phyloP scores from a whole-genome alignment of 1,140 invertebrate genomes.

The Mizuhopecten yessoensis region DNA sequence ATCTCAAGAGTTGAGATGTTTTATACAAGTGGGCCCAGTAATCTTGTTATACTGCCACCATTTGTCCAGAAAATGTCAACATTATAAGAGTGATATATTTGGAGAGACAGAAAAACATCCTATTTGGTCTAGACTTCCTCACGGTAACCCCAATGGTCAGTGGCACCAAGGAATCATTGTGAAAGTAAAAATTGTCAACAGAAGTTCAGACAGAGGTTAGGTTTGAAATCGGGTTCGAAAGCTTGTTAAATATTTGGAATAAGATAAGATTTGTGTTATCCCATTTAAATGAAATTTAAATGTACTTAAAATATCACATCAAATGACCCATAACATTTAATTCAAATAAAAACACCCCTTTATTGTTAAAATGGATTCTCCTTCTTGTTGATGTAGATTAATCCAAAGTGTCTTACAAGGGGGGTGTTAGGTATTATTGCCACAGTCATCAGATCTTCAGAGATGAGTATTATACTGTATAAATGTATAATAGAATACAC shows the following conservation, averaged over 20 bases:
- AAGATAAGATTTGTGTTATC: background rate
- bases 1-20: too few species aligned
- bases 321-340: background rate
- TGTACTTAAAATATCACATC: background rate
- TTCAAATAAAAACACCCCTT: background rate
- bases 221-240: background rate
- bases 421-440: background rate
- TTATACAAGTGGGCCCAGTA: too few species aligned
- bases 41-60: too few species aligned
- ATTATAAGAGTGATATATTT: too few species aligned
- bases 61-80: too few species aligned
- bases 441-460: background rate
- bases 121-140: too few species aligned
- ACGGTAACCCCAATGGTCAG: background rate
- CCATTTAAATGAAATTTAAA: background rate
- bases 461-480: background rate
- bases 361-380: background rate
- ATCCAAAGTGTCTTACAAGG: background rate
- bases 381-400: background rate
- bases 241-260: slow-evolving; percentile 1
- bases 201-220: background rate
- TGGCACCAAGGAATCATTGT: background rate
- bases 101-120: too few species aligned
- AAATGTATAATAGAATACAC: background rate
- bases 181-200: too few species aligned